phyloP scores from a whole-genome alignment of 2,797 vertebrate species.

The Yasuhikotakia modesta region DNA sequence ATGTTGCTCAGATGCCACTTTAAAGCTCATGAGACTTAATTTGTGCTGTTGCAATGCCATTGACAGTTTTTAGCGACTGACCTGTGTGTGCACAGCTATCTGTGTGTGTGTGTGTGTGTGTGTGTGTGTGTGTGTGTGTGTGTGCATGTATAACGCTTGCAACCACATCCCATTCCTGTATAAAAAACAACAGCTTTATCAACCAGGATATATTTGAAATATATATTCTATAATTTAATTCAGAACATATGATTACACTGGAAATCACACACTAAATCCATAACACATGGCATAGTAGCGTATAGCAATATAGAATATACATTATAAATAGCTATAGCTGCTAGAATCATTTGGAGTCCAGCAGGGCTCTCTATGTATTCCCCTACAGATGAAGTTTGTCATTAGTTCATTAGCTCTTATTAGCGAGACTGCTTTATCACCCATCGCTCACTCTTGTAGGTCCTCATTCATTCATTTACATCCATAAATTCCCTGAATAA shows the following conservation, averaged over 20 bases:
- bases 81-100: constrained; percentile 40
- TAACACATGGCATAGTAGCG: neutral
- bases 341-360: too few species aligned
- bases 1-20: constrained; percentile 36
- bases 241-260: neutral
- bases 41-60: constrained; percentile 26
- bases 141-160: neutral
- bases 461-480: constrained; percentile 31
- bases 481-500: constrained; percentile 43
- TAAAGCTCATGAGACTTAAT: constrained; percentile 34
- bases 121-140: constrained; percentile 3
- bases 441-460: constrained; percentile 27
- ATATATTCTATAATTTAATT: neutral
- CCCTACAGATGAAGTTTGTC: constrained; percentile 34
- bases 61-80: constrained; percentile 28
- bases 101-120: constrained; percentile 13
- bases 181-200: neutral
- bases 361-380: neutral
- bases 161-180: neutral
- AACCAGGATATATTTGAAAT: neutral
- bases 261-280: too few species aligned
- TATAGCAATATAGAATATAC: neutral
- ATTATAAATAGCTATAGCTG: neutral
- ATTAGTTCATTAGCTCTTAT: constrained; percentile 41
- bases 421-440: constrained; percentile 27